A percentile compares a stretch with the other conserved stretches of the same genome.
These are phyloP conservation scores for Salvelinus sp. DNA, from an alignment of 2,113 vertebrate genomes.

Conservation along the genomic window DNA sequence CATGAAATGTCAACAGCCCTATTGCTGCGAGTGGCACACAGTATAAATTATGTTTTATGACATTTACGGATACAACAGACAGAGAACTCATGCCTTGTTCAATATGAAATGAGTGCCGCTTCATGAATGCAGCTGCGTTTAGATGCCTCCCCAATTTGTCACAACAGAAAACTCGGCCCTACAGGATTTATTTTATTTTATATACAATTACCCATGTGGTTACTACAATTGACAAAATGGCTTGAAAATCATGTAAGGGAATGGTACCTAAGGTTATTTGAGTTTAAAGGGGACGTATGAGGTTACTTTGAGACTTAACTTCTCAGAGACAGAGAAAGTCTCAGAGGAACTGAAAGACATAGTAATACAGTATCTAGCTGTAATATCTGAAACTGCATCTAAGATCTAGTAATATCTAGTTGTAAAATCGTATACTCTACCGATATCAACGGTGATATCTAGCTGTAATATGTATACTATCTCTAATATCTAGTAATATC, in stretches of 20 bases:
- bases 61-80: slow-evolving; percentile 44
- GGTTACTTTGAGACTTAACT: slow-evolving; percentile 8
- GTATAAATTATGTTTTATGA: slow-evolving; percentile 55
- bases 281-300: slow-evolving; percentile 17
- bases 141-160: slow-evolving; percentile 6
- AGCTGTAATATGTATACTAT: too few relatives aligned
- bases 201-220: slow-evolving; percentile 16
- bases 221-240: slow-evolving; percentile 17
- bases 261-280: slow-evolving; percentile 6
- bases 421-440: too few relatives aligned
- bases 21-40: slow-evolving; percentile 25
- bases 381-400: too few relatives aligned
- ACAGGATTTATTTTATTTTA: slow-evolving; percentile 8
- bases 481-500: too few relatives aligned
- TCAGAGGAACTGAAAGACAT: not conserved
- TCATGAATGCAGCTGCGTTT: slow-evolving; percentile 10
- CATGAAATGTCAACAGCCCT: slow-evolving; percentile 50
- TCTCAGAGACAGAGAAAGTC: slow-evolving; percentile 8
- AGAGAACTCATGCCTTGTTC: slow-evolving; percentile 29
- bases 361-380: too few relatives aligned
- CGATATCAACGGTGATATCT: too few relatives aligned
- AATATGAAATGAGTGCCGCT: slow-evolving; percentile 23
- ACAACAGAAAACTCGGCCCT: slow-evolving; percentile 19
- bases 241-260: slow-evolving; percentile 14
- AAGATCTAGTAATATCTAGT: too few relatives aligned